Base-by-base conservation (phyloP, 2,888 invertebrate species). In the Actias luna region DNA sequence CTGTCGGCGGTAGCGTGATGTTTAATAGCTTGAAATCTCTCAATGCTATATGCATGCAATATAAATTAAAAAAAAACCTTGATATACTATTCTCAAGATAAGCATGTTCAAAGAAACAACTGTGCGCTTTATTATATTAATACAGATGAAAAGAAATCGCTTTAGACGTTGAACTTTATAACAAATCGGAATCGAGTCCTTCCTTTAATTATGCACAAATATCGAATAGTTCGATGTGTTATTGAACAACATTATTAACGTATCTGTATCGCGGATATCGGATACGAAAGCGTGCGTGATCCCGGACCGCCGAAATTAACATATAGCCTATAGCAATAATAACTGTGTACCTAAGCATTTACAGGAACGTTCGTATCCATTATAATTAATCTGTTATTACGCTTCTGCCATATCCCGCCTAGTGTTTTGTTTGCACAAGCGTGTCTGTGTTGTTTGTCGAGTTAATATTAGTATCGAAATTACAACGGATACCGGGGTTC, bases 321-420 rank as follows among this genome's bases (percentile, higher is more conserved):
- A 83, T 82, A 78, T 75, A n/a, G n/a, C 75, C 70, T n/a, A n/a
- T n/a, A n/a, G n/a, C 74, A 75, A 73, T 76, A 77, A 79, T 80
- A 71, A 74, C 70, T 67, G 46, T 50, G 25, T 25, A 50, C 22
- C 3, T 14, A 25, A 50, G 22, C 16, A 25, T 25, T 50, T 50
- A 50, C 25, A 25, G 46, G 25, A 25, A 50, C 46, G 46, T 22
- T 50, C 25, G 12, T 77, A 81, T 81, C 82, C 81, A 82, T 86
- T 84, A 84, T 84, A 84, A 84, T 84, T 85, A 87, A 87, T 86
- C 81, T 77, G 79, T 80, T 83, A 85, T 86, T 80, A 82, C 79
- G 76, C 79, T 77, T 80, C 78, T 68, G 66, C 65, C 69, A 73
- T 70, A 69, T 69, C 74, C 74, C 78, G 77, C 75, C 73, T 68